Evolutionary conservation across 2,888 invertebrate genomes (phyloP).

Genomic region (Caenorhabditis angaria): DNA sequence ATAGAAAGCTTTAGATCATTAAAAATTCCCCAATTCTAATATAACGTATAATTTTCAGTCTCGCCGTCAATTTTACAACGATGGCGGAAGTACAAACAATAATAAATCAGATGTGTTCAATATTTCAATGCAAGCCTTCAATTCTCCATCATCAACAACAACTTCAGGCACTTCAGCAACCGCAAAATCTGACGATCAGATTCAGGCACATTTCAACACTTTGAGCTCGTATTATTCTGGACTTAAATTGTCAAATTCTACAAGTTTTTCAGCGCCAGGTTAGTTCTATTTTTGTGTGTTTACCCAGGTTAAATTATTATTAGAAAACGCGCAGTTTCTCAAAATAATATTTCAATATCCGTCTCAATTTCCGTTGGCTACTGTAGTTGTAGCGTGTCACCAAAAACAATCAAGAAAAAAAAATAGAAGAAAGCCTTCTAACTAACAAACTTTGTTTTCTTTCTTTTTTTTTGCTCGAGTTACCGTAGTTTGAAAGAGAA

Average conservation of each 20-base stretch:
- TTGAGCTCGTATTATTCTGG: slow-evolving; percentile 49
- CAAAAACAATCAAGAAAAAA: slow-evolving; percentile 36
- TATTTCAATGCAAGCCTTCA: slow-evolving; percentile 43
- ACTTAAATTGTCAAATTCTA: slow-evolving; percentile 33
- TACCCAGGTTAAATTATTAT: background rate
- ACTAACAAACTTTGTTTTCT: slow-evolving; percentile 29
- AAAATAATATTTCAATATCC: slow-evolving; percentile 4
- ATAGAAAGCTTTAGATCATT: background rate
- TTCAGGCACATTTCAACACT: slow-evolving; percentile 46
- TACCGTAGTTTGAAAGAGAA: slow-evolving; percentile 3
- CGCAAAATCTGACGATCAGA: slow-evolving; percentile 40
- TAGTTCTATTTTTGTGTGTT: background rate
- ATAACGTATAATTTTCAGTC: slow-evolving; percentile 15
- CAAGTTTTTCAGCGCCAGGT: slow-evolving; percentile 36
- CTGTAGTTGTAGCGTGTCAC: slow-evolving; percentile 23
- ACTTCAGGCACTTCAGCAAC: slow-evolving; percentile 4
- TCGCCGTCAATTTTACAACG: slow-evolving; percentile 42
- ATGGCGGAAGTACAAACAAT: slow-evolving; percentile 13
- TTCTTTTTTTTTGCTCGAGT: background rate
- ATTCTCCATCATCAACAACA: background rate
- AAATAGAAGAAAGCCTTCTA: slow-evolving; percentile 21
- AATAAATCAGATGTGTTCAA: slow-evolving; percentile 33
- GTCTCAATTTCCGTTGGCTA: slow-evolving; percentile 9
- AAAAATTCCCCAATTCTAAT: background rate
- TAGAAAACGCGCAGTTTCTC: background rate